These are phyloP conservation scores for Prunella himalayana DNA, from an alignment of 2,113 vertebrate species.

Conservation along the genomic window DNA sequence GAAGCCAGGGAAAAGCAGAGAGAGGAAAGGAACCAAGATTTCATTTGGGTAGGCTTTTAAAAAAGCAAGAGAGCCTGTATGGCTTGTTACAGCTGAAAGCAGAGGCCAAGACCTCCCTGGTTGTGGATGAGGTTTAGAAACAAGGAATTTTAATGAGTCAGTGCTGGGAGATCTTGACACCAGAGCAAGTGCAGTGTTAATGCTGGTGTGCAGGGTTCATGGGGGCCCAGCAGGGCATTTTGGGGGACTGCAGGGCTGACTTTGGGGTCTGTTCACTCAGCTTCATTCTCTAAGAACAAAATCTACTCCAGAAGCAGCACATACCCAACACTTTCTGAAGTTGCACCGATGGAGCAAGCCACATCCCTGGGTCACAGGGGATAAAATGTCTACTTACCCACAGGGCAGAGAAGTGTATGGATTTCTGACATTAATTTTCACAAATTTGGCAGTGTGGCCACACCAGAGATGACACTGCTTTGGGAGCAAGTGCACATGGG, in stretches of 20 bases:
- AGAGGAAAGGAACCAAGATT: not conserved
- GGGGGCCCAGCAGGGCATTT: not conserved
- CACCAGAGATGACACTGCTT: not conserved
- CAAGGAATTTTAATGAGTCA: not conserved
- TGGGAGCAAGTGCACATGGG: accelerated
- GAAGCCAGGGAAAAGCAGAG: not conserved
- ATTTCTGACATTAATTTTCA: not conserved
- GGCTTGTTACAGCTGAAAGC: accelerated
- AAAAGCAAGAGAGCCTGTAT: accelerated
- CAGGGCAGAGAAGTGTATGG: accelerated
- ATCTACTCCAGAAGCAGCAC: not conserved
- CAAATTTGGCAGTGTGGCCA: not conserved
- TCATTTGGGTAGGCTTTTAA: not conserved
- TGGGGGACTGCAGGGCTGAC: not conserved
- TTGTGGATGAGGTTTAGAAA: not conserved
- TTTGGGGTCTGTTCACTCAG: not conserved
- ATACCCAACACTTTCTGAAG: not conserved
- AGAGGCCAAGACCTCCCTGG: not conserved
- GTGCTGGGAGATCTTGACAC: too few species aligned
- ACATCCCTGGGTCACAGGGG: not conserved
- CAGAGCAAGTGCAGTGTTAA: not conserved
- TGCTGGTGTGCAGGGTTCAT: too few species aligned
- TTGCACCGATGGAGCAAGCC: not conserved
- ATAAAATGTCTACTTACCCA: not conserved
- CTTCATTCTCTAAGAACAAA: not conserved